Conservation (phyloP, 2,113 vertebrate genomes). For the Dascyllus trimaculatus region DNA sequence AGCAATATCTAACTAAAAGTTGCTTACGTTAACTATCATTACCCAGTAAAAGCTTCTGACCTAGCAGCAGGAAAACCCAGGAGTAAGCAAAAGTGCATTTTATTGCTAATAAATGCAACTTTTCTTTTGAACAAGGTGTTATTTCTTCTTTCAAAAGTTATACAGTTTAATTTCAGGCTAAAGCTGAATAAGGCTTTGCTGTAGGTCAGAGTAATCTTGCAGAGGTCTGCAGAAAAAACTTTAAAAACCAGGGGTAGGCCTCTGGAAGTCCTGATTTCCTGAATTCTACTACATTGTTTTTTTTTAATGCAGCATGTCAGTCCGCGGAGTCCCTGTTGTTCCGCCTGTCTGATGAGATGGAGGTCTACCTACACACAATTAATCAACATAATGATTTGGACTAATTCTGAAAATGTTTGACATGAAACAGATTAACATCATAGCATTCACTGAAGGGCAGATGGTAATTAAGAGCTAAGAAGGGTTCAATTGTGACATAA, state of each 20-base stretch:
- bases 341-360: too few relatives aligned
- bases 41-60: too few relatives aligned
- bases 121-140: not conserved
- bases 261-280: too few relatives aligned
- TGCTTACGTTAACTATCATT: too few relatives aligned
- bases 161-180: not conserved
- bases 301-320: too few relatives aligned
- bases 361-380: not conserved
- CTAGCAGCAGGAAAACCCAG: too few relatives aligned
- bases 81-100: too few relatives aligned
- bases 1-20: too few relatives aligned
- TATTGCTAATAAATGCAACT: not conserved
- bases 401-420: not conserved
- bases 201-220: not conserved
- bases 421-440: not conserved
- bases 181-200: not conserved
- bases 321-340: not conserved
- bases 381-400: not conserved
- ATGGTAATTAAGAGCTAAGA: slow-evolving; percentile 25
- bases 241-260: too few relatives aligned
- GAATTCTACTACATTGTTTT: too few relatives aligned
- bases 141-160: not conserved
- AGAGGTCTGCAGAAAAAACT: too few relatives aligned
- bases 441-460: slow-evolving; percentile 10
- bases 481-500: not conserved